These are phyloP conservation scores for Dryomyza anilis DNA, from an alignment of 2,888 invertebrate species.

Conservation along the genomic window DNA sequence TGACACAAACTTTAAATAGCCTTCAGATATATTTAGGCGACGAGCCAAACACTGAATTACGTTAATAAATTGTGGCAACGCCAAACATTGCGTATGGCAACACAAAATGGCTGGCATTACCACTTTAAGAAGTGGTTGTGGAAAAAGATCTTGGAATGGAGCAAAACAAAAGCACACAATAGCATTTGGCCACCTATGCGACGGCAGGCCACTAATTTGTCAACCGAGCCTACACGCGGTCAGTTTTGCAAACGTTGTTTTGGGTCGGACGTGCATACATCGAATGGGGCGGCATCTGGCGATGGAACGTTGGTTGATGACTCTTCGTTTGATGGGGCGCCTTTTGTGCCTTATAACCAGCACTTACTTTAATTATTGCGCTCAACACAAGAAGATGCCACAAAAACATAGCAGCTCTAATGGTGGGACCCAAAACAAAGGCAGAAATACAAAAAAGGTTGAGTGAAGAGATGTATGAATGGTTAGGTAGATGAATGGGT, in stretches of 20 bases:
- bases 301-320: too few relatives aligned
- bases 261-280: too few relatives aligned
- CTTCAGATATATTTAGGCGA: too few relatives aligned
- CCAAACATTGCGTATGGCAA: not conserved
- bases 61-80: not conserved
- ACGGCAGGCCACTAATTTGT: conserved; percentile 12
- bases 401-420: not conserved
- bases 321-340: not conserved
- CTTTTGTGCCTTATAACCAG: conserved; percentile 6
- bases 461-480: not conserved
- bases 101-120: too few relatives aligned
- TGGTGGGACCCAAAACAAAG: not conserved
- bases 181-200: too few relatives aligned
- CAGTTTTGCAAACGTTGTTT: too few relatives aligned
- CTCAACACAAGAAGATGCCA: not conserved
- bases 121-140: not conserved
- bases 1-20: too few relatives aligned
- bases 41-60: too few relatives aligned
- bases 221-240: not conserved
- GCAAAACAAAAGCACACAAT: not conserved
- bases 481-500: not conserved
- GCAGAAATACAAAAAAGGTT: not conserved
- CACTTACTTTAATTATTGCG: conserved; percentile 11
- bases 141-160: not conserved
- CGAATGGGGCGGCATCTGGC: too few relatives aligned